Evolutionary conservation across 2,797 vertebrate genomes (phyloP).

Genomic region (Peromyscus nudipes): DNA sequence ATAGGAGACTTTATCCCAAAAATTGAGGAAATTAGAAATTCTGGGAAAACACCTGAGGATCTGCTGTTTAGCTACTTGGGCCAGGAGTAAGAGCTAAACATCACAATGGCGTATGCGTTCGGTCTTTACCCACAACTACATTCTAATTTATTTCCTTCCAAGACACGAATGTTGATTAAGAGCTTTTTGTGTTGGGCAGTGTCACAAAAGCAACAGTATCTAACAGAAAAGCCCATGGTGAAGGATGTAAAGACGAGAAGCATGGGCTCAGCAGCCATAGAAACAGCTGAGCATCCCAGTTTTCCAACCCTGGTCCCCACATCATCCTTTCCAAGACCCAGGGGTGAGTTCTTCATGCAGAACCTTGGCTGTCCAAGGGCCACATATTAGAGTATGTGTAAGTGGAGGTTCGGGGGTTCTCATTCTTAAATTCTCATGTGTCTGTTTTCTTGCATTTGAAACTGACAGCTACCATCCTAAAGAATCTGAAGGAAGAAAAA

Average conservation of each 20-base stretch:
- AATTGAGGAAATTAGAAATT: constrained; percentile 15
- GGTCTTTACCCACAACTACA: neutral
- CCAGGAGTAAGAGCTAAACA: neutral
- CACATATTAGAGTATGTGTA: neutral
- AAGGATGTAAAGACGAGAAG: neutral
- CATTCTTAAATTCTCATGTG: neutral
- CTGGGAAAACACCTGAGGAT: neutral
- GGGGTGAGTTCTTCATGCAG: neutral
- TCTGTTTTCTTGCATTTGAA: neutral
- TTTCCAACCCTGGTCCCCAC: neutral
- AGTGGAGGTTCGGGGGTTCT: neutral
- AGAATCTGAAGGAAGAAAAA: neutral
- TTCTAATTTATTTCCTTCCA: constrained; percentile 48
- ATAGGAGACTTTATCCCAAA: neutral
- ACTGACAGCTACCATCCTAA: neutral
- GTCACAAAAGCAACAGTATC: constrained; percentile 22
- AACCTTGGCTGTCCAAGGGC: neutral
- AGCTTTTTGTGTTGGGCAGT: neutral
- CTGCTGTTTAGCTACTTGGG: neutral
- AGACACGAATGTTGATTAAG: constrained; percentile 4
- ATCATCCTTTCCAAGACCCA: neutral
- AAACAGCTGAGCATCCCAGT: neutral
- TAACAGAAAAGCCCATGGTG: neutral
- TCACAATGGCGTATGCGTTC: neutral
- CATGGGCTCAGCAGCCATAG: neutral